These are phyloP conservation scores for Muntiacus reevesi DNA, from an alignment of 2,113 vertebrate genomes.

Conservation along the genomic window DNA sequence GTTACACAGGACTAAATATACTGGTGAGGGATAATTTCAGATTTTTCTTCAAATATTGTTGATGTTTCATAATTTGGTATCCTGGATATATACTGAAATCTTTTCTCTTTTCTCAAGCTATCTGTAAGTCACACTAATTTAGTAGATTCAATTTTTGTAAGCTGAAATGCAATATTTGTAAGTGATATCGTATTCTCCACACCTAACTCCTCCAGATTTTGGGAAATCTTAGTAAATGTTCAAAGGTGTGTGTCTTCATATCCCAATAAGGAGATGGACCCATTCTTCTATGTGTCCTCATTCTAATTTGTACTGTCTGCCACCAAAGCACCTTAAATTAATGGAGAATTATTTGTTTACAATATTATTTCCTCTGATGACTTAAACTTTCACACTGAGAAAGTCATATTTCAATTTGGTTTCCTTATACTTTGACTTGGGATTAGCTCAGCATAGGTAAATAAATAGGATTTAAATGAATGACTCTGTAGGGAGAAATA, in stretches of 20 bases:
- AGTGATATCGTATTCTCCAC: neutral
- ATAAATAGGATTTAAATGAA: neutral
- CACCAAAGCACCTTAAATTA: neutral
- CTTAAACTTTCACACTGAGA: neutral
- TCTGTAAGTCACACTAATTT: neutral
- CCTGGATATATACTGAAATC: neutral
- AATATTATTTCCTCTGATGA: neutral
- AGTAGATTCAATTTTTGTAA: neutral
- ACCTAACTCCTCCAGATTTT: neutral
- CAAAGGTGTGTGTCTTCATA: neutral
- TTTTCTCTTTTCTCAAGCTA: neutral
- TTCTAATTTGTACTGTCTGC: neutral
- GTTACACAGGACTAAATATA: neutral
- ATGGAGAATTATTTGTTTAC: neutral
- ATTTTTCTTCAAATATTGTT: neutral
- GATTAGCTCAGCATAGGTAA: neutral
- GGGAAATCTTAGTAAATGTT: neutral
- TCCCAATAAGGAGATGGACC: neutral
- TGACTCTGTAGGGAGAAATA: neutral
- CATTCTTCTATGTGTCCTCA: neutral
- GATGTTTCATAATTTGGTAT: neutral
- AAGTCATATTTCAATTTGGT: neutral
- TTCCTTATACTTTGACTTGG: neutral
- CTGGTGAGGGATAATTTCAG: neutral
- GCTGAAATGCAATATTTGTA: neutral